phyloP scores from a whole-genome alignment of 2,113 vertebrate species.

The Zosterops japonicus region DNA sequence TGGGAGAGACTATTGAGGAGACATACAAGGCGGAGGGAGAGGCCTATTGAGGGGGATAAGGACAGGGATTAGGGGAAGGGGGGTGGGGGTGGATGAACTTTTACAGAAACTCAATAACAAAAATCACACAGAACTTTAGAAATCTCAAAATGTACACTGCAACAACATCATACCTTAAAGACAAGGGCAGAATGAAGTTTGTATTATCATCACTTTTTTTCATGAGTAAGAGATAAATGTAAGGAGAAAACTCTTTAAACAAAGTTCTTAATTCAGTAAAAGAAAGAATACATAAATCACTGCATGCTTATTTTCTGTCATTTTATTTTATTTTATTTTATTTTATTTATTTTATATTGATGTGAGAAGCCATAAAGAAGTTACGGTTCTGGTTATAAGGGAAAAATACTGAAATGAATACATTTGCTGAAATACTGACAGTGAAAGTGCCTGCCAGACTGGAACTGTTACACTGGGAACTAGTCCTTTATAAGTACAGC shows the following conservation, averaged over 20 bases:
- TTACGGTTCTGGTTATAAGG: neutral
- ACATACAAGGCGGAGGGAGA: too few relatives aligned
- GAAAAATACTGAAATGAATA: neutral
- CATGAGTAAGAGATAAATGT: neutral
- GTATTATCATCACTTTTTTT: neutral
- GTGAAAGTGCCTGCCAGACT: neutral
- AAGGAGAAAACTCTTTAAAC: neutral
- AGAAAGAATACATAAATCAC: neutral
- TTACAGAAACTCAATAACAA: too few relatives aligned
- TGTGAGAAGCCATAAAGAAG: neutral
- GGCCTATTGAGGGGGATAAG: too few relatives aligned
- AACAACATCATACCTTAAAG: too few relatives aligned
- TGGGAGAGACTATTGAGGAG: too few relatives aligned
- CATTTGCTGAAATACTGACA: neutral
- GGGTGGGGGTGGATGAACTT: too few relatives aligned
- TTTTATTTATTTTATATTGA: neutral
- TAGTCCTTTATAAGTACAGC: neutral
- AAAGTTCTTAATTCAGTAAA: neutral
- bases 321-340: too few relatives aligned
- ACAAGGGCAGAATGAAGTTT: neutral
- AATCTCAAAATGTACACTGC: too few relatives aligned
- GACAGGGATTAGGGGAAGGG: too few relatives aligned
- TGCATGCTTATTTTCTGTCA: rapidly evolving
- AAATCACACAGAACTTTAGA: too few relatives aligned
- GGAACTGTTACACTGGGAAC: neutral